phyloP scores from a whole-genome alignment of 1,140 invertebrate species.

The Diorhabda elongata region DNA sequence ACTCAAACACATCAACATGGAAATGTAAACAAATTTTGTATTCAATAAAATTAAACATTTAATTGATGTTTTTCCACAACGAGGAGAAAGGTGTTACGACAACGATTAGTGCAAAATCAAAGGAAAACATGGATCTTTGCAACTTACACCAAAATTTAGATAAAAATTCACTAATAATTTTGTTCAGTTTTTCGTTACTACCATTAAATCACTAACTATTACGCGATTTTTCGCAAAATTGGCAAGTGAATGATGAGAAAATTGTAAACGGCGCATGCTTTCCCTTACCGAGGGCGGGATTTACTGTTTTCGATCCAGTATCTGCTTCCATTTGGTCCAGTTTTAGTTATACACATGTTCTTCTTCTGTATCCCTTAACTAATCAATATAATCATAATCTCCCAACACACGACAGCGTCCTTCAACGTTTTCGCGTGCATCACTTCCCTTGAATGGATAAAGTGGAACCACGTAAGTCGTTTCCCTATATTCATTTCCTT shows the following conservation, averaged over 20 bases:
- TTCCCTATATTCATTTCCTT: no score
- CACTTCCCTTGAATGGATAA: no score
- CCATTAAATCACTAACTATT: constrained; percentile 17
- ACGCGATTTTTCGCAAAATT: constrained; percentile 13
- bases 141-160: constrained; percentile 41
- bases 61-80: constrained; percentile 15
- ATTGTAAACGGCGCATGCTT: constrained; percentile 24
- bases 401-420: no score
- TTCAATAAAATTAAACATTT: constrained; percentile 13
- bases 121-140: constrained; percentile 29
- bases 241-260: constrained; percentile 9
- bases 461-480: no score
- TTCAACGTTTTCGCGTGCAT: no score
- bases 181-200: constrained; percentile 36
- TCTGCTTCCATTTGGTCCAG: constrained; percentile 18
- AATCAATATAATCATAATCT: background rate
- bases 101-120: constrained; percentile 41
- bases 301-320: constrained; percentile 28
- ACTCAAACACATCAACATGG: constrained; percentile 27
- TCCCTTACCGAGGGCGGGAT: constrained; percentile 14
- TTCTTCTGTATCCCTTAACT: background rate
- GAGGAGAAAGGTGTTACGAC: constrained; percentile 39
- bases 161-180: constrained; percentile 41
- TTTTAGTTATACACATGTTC: constrained; percentile 1
- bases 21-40: constrained; percentile 23